Conservation (phyloP, 2,797 vertebrate genomes). For the Protonibea diacanthus region DNA sequence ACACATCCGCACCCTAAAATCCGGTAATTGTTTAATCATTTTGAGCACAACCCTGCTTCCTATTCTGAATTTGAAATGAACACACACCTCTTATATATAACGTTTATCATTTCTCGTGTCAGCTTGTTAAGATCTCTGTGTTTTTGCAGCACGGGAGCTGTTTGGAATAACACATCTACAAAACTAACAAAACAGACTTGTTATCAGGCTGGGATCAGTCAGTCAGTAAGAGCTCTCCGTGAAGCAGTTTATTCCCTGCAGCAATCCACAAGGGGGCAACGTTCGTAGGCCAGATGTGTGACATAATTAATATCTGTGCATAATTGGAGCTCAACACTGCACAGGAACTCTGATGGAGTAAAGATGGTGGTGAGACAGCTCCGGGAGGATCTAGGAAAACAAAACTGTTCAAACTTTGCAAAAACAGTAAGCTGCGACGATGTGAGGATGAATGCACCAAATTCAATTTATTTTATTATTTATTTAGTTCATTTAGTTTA, state of each 20-base stretch:
- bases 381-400: background rate
- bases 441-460: too few relatives aligned
- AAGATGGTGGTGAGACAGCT: background rate
- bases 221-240: conserved; percentile 21
- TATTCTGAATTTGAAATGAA: conserved; percentile 14
- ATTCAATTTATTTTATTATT: background rate
- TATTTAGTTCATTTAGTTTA: background rate
- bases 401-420: background rate
- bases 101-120: background rate
- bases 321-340: background rate
- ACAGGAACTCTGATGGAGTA: background rate
- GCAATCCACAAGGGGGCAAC: conserved; percentile 83
- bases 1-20: conserved; percentile 18
- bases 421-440: background rate
- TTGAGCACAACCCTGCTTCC: background rate
- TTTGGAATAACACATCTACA: conserved; percentile 59
- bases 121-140: conserved; percentile 8
- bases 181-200: conserved; percentile 55
- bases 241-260: conserved; percentile 39
- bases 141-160: conserved; percentile 47
- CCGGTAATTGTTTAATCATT: conserved; percentile 32
- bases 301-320: conserved; percentile 13
- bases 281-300: conserved; percentile 54
- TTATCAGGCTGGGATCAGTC: conserved; percentile 66
- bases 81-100: background rate